Base-by-base conservation (phyloP, 2,888 invertebrate genomes). In the Hydrotaea cyrtoneurina region DNA sequence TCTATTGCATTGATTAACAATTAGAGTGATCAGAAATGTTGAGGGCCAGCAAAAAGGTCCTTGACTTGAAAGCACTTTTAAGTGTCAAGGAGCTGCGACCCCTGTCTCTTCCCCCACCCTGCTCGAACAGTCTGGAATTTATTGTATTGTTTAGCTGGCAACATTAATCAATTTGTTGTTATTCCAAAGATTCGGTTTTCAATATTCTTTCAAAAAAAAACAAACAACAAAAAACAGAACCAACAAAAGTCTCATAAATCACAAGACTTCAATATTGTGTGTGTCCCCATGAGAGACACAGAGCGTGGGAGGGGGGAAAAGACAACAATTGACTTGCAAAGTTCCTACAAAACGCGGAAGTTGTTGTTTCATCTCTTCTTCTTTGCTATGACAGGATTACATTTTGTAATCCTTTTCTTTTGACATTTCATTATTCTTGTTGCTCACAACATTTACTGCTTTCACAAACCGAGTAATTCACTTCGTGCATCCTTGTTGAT, bases 191-290 rank as follows among this genome's bases (percentile, higher is more conserved):
- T n/a, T 50, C n/a, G 39, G n/a, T 1, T 50, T 50, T n/a, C 1
- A 50, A 50, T 4, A n/a, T 50, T 43, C 13, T 43, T n/a, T 50
- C 1, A 39, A 50, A 50, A n/a, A 8, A n/a, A n/a, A n/a, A n/a
- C n/a, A n/a, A n/a, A n/a, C n/a, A n/a, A n/a, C n/a, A 43, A 43
- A 36, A 43, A 43, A 43, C n/a, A n/a, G n/a, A n/a, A n/a, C n/a
- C n/a, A n/a, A n/a, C n/a, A n/a, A n/a, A n/a, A n/a, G n/a, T 50
- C 50, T n/a, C 50, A 50, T 50, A 50, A 50, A 50, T 50, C 50
- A 15, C n/a, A 31, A 31, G 2, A 31, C 31, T 31, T 31, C 31
- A 31, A 31, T 31, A 31, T 31, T 31, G 31, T 31, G 31, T 31
- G n/a, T n/a, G n/a, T 31, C 7, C 31, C 31, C 31, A 4, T 4